phyloP scores from a whole-genome alignment of 1,140 invertebrate species.

The Bombyx mandarina region DNA sequence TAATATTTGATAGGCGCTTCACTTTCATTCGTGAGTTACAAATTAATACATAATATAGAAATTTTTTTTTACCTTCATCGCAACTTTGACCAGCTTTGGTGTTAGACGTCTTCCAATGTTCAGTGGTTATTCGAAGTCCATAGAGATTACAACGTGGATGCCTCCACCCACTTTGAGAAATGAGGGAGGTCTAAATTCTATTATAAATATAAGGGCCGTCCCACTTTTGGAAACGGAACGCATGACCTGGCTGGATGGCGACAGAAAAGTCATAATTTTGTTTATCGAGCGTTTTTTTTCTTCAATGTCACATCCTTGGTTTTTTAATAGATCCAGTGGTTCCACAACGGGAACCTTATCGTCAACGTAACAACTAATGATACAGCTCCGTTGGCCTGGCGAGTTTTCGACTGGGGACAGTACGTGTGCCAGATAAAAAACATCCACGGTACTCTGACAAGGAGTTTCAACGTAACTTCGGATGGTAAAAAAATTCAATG shows the following conservation, averaged over 20 bases:
- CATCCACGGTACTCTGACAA: constrained; percentile 6
- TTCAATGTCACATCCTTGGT: background rate
- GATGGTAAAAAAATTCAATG: constrained; percentile 6
- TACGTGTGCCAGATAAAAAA: constrained; percentile 11
- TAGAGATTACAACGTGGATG: too few species aligned
- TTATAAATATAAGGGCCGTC: background rate
- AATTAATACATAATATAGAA: too few species aligned
- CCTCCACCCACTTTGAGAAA: too few species aligned
- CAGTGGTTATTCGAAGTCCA: too few species aligned
- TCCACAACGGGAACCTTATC: constrained; percentile 8
- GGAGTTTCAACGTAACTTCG: constrained; percentile 10
- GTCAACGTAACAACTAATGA: constrained; percentile 1
- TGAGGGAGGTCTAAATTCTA: background rate
- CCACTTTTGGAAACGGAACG: background rate
- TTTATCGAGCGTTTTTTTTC: background rate
- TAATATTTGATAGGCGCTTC: too few species aligned
- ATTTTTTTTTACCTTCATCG: too few species aligned
- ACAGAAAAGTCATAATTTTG: background rate
- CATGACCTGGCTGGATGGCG: background rate
- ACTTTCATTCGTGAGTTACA: too few species aligned
- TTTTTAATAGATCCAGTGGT: constrained; percentile 8
- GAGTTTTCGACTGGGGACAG: constrained; percentile 5
- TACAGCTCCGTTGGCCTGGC: background rate
- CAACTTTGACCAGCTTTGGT: too few species aligned
- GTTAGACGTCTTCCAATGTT: too few species aligned